Conservation (phyloP, 2,113 vertebrate genomes). For the Elachura formosa region DNA sequence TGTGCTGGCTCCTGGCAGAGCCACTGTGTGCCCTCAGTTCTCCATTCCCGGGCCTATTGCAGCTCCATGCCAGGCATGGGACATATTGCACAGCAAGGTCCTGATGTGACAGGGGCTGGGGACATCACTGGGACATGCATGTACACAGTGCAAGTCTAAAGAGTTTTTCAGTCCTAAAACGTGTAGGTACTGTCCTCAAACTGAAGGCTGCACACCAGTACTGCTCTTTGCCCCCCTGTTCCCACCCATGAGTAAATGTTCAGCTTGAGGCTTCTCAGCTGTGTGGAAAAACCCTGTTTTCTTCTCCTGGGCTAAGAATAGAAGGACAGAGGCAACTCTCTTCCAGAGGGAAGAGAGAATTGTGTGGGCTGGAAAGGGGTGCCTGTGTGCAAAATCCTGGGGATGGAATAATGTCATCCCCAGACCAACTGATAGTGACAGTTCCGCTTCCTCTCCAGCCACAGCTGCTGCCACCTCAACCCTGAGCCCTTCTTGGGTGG, state of each 20-base stretch:
- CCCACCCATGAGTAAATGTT: neutral
- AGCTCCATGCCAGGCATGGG: neutral
- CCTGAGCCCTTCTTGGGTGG: neutral
- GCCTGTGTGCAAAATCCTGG: neutral
- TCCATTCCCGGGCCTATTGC: neutral
- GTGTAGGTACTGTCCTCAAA: fast-evolving
- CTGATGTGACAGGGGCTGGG: neutral
- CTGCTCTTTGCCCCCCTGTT: neutral
- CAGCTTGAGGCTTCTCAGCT: neutral
- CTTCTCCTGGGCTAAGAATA: neutral
- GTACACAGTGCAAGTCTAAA: neutral
- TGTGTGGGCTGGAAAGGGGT: neutral
- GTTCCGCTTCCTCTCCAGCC: fast-evolving
- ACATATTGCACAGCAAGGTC: neutral
- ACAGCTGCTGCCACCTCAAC: neutral
- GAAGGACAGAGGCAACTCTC: neutral
- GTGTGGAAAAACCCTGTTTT: neutral
- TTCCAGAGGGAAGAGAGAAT: neutral
- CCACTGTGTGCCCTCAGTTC: neutral
- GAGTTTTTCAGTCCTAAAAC: neutral
- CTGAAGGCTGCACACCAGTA: neutral
- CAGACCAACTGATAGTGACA: neutral
- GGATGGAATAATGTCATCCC: neutral
- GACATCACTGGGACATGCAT: fast-evolving
- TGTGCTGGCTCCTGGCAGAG: neutral